phyloP scores from a whole-genome alignment of 1,140 invertebrate genomes.

The Nephila pilipes region DNA sequence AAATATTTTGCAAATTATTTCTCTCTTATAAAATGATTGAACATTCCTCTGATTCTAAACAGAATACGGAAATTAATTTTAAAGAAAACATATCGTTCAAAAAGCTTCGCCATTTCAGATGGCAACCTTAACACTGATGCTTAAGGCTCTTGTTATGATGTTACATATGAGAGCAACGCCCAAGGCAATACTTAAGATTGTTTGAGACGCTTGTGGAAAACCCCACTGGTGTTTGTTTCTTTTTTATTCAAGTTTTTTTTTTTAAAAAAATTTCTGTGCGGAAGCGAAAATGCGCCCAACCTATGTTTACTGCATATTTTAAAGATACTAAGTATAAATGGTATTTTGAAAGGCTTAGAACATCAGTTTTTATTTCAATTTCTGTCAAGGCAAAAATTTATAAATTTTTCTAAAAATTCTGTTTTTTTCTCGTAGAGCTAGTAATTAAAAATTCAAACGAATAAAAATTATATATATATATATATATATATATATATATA shows the following conservation, averaged over 20 bases:
- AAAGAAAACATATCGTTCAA: background rate
- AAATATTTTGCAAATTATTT: too few relatives aligned
- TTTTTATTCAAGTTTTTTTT: background rate
- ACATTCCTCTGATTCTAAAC: background rate
- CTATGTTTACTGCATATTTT: slow-evolving; percentile 12
- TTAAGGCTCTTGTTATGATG: slow-evolving; percentile 12
- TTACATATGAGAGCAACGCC: background rate
- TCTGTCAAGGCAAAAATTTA: too few relatives aligned
- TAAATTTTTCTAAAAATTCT: too few relatives aligned
- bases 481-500: too few relatives aligned
- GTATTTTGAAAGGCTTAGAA: background rate
- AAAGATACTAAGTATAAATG: background rate
- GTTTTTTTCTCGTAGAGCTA: too few relatives aligned
- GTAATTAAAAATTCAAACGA: too few relatives aligned
- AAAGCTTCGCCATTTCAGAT: background rate
- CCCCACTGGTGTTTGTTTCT: background rate
- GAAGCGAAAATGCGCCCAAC: background rate
- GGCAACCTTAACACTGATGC: background rate
- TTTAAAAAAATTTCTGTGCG: slow-evolving; percentile 5
- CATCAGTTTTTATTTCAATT: too few relatives aligned
- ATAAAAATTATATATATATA: too few relatives aligned
- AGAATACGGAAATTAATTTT: background rate
- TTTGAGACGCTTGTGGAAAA: background rate
- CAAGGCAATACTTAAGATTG: background rate
- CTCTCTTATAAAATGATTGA: too few relatives aligned